Percentiles rank a stretch among this genome's conserved stretches.
phyloP scores from a whole-genome alignment of 2,797 vertebrate species.

The Sarcoramphus papa region DNA sequence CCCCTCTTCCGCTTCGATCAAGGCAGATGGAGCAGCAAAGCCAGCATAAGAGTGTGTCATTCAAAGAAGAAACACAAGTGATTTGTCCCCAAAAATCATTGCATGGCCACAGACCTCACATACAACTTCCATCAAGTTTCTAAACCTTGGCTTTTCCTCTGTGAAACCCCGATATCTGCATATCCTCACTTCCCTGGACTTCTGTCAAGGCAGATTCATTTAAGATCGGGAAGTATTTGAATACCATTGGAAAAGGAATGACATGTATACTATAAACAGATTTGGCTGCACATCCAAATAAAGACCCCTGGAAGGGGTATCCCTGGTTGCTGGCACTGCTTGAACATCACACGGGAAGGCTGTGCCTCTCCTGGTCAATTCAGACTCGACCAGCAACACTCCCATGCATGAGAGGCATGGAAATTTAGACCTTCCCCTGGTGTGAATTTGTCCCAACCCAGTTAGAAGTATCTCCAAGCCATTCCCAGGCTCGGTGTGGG shows the following conservation, averaged over 20 bases:
- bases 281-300: background rate
- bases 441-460: background rate
- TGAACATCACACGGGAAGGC: background rate
- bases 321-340: background rate
- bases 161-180: background rate
- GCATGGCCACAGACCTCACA: rapidly evolving
- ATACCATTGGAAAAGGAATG: background rate
- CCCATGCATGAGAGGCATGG: background rate
- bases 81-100: background rate
- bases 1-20: background rate
- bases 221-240: background rate
- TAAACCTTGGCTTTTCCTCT: background rate
- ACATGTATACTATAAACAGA: background rate
- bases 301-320: background rate
- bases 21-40: background rate
- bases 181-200: background rate
- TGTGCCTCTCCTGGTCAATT: background rate
- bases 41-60: background rate
- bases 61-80: background rate
- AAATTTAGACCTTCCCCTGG: background rate
- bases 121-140: background rate
- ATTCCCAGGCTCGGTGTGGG: background rate
- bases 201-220: background rate
- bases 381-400: background rate
- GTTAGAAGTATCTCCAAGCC: background rate